A percentile compares a stretch with the other conserved stretches of the same genome.
phyloP scores from a whole-genome alignment of 2,888 invertebrate genomes.

The Dysmachus trigonus region DNA sequence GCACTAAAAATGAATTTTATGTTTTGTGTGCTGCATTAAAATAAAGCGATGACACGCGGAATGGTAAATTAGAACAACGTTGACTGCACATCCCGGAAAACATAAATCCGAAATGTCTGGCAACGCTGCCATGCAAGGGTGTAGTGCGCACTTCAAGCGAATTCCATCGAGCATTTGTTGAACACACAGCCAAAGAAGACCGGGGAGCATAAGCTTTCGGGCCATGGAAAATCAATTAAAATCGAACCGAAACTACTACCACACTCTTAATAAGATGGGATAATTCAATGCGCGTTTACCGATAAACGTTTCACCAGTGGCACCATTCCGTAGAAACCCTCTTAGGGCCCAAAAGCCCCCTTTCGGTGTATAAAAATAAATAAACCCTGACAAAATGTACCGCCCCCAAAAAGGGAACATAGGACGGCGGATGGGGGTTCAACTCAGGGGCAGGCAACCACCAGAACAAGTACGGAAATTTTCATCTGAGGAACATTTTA shows the following conservation, averaged over 20 bases:
- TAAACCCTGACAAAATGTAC: not conserved
- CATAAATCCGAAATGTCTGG: not conserved
- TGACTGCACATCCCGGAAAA: not conserved
- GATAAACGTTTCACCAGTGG: not conserved
- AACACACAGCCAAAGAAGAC: not conserved
- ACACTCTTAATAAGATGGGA: constrained; percentile 3
- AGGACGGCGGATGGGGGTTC: not conserved
- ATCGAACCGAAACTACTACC: constrained; percentile 9
- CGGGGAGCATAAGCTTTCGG: not conserved
- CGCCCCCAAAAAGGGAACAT: not conserved
- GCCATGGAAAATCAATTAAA: constrained; percentile 39
- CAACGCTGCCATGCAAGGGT: not conserved
- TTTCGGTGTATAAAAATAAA: not conserved
- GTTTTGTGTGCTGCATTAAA: not conserved
- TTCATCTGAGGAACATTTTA: not conserved
- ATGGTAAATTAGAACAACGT: not conserved
- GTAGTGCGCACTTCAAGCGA: constrained; percentile 5
- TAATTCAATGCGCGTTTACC: constrained; percentile 5
- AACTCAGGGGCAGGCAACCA: not conserved
- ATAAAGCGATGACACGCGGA: not conserved
- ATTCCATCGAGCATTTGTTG: not conserved
- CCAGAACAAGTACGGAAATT: not conserved
- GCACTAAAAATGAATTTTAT: not conserved
- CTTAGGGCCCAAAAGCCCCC: not conserved
- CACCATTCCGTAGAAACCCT: not conserved